These are phyloP conservation scores for Pseudococcus longispinus DNA, from an alignment of 2,888 invertebrate genomes.

Conservation along the genomic window DNA sequence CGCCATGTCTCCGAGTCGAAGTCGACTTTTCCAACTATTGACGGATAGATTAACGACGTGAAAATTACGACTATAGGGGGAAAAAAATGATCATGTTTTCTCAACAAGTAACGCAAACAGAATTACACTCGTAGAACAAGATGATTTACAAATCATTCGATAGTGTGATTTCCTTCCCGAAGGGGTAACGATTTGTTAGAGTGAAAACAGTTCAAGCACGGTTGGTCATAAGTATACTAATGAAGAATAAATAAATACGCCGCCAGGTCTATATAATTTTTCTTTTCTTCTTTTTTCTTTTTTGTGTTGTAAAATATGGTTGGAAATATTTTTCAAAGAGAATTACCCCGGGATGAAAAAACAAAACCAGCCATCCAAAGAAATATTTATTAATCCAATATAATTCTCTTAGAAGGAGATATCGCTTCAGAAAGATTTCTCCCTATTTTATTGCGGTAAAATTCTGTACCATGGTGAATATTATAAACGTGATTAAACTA, in stretches of 20 bases:
- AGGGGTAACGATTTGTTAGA: neutral
- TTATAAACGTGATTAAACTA: too few species aligned
- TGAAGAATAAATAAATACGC: neutral
- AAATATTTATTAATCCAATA: neutral
- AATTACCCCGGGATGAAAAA: neutral
- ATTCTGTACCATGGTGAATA: too few species aligned
- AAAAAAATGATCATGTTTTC: neutral
- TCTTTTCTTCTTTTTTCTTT: neutral
- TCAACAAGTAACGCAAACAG: neutral
- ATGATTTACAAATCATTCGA: neutral
- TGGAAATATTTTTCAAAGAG: neutral
- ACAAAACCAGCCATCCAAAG: neutral
- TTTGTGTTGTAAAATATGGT: neutral
- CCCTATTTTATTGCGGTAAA: neutral
- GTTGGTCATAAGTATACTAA: neutral
- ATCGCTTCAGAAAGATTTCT: neutral
- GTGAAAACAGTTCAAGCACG: neutral
- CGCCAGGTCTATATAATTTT: neutral
- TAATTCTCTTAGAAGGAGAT: neutral
- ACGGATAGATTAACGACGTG: neutral
- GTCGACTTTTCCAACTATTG: neutral
- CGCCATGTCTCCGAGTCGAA: neutral
- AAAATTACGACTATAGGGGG: neutral
- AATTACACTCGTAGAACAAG: neutral
- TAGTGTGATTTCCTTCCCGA: neutral